Conservation (phyloP, 2,113 vertebrate genomes). For the Cololabis saira region DNA sequence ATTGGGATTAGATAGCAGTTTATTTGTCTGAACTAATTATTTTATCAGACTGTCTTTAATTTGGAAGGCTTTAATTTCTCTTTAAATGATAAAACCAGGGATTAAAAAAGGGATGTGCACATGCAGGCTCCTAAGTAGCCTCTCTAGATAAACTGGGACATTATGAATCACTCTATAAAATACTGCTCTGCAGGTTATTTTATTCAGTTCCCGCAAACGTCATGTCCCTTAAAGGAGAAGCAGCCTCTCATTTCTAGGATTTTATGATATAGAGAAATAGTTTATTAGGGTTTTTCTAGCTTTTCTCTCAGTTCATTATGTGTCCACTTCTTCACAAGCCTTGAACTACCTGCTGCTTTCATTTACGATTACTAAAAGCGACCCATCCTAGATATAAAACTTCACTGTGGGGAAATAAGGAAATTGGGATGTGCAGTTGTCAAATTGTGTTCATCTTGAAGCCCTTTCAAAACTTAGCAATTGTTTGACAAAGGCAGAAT, state of each 20-base stretch:
- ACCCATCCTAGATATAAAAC: background rate
- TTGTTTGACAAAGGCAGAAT: too few relatives aligned
- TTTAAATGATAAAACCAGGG: too few relatives aligned
- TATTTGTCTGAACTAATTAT: slow-evolving; percentile 47
- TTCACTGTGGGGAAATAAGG: slow-evolving; percentile 6
- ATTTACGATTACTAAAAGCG: background rate
- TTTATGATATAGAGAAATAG: too few relatives aligned
- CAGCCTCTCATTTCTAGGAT: background rate
- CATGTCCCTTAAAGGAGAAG: too few relatives aligned
- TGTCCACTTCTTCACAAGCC: background rate
- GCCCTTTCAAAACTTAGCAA: background rate
- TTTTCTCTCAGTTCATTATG: slow-evolving; percentile 5
- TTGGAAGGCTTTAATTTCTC: too few relatives aligned
- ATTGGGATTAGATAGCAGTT: slow-evolving; percentile 45
- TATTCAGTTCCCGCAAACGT: too few relatives aligned
- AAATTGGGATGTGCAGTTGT: background rate
- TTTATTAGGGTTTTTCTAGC: background rate
- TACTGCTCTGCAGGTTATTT: too few relatives aligned
- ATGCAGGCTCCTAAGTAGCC: too few relatives aligned
- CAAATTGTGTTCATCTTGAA: slow-evolving; percentile 18
- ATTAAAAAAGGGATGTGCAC: too few relatives aligned
- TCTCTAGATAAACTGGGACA: too few relatives aligned
- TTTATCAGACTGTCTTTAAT: slow-evolving; percentile 9
- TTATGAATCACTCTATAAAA: too few relatives aligned
- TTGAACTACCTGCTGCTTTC: background rate